phyloP scores from a whole-genome alignment of 2,113 vertebrate species.

The Mobula birostris region DNA sequence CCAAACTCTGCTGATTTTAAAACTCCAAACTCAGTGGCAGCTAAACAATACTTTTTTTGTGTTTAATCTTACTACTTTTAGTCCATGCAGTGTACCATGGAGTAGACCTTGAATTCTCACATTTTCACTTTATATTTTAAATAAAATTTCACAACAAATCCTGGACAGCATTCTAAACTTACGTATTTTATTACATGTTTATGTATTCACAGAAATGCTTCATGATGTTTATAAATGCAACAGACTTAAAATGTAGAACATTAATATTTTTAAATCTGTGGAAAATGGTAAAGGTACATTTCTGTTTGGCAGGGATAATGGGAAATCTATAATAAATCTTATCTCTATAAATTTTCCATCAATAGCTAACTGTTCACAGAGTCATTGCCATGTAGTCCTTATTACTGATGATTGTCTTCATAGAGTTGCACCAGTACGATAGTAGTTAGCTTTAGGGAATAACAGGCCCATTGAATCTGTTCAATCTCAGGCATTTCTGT shows the following conservation, averaged over 20 bases:
- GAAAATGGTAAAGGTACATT: background rate
- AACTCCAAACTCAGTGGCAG: background rate
- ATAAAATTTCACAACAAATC: background rate
- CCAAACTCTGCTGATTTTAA: background rate
- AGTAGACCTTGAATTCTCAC: background rate
- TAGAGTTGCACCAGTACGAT: background rate
- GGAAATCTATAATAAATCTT: background rate
- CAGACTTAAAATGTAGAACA: background rate
- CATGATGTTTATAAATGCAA: background rate
- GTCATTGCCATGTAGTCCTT: too few relatives aligned
- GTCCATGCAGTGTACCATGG: background rate
- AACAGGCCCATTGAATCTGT: too few relatives aligned
- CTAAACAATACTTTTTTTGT: background rate
- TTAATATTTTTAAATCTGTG: background rate
- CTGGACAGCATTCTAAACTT: background rate
- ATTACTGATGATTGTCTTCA: background rate
- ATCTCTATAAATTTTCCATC: background rate
- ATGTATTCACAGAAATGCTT: background rate
- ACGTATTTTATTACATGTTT: background rate
- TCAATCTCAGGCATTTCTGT: too few relatives aligned
- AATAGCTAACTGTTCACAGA: background rate
- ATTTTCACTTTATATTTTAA: background rate
- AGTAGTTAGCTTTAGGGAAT: too few relatives aligned
- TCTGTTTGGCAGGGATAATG: background rate
- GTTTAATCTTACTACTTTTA: background rate